Evolutionary conservation across 2,888 invertebrate species (phyloP).

Genomic region (Microctonus hyperodae): DNA sequence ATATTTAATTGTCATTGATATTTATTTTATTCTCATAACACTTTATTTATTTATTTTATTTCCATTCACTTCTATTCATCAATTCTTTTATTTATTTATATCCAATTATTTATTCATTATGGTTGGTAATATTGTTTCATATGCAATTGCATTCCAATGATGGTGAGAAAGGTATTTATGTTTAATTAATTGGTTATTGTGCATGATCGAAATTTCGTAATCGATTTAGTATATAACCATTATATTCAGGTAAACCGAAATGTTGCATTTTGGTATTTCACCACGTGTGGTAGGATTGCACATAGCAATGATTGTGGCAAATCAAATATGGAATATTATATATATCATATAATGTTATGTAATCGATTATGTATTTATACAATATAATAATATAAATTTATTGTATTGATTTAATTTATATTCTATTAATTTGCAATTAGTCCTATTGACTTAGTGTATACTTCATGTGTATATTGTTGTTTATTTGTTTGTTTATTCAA

Average conservation of each 20-base stretch:
- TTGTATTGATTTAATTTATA: too few species aligned
- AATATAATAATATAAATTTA: too few species aligned
- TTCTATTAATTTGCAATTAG: too few species aligned
- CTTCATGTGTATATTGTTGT: too few species aligned
- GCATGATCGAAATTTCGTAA: slow-evolving; percentile 9
- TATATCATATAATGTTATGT: neutral
- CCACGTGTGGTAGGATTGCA: slow-evolving; percentile 18
- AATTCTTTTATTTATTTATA: neutral
- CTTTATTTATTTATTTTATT: neutral
- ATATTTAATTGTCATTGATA: slow-evolving; percentile 9
- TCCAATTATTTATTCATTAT: neutral
- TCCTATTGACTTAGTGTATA: too few species aligned
- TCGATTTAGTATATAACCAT: slow-evolving; percentile 1
- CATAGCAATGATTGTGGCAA: slow-evolving; percentile 13
- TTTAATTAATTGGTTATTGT: too few species aligned
- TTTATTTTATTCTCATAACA: neutral
- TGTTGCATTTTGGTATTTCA: neutral
- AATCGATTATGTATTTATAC: neutral
- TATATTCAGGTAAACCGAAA: slow-evolving; percentile 4
- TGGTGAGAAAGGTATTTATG: too few species aligned
- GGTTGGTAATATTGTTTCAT: neutral
- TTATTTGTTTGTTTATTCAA: too few species aligned
- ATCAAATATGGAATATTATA: neutral
- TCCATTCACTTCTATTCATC: neutral
- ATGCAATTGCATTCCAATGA: neutral